Conservation (phyloP, 2,797 vertebrate species). For the Pangasius macronema region DNA sequence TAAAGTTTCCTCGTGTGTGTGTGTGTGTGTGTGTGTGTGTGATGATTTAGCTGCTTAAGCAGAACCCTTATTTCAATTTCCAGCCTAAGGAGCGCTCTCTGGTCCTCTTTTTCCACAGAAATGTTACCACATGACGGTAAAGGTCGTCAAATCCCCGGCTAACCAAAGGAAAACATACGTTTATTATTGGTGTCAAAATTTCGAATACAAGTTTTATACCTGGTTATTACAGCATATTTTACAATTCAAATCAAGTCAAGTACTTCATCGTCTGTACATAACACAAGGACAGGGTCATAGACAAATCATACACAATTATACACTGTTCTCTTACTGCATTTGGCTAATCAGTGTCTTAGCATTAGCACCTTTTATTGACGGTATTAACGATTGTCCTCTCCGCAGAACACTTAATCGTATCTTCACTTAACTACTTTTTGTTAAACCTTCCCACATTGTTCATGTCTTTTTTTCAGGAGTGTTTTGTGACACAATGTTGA, state of each 20-base stretch:
- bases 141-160: too few species aligned
- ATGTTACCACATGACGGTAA: too few species aligned
- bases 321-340: neutral
- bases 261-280: neutral
- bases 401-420: neutral
- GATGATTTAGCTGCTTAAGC: slow-evolving; percentile 12
- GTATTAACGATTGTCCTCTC: neutral
- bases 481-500: neutral
- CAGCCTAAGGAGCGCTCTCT: neutral
- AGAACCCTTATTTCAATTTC: neutral
- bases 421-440: neutral
- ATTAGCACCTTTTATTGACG: neutral
- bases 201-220: neutral
- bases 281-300: neutral
- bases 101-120: neutral
- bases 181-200: too few species aligned
- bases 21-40: neutral
- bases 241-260: neutral
- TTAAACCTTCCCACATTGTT: neutral
- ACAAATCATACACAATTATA: neutral
- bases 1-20: slow-evolving; percentile 67
- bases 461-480: too few species aligned
- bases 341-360: neutral
- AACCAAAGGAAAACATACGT: too few species aligned
- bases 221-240: neutral